Conservation (phyloP, 2,113 vertebrate species). For the Nettapus auritus region DNA sequence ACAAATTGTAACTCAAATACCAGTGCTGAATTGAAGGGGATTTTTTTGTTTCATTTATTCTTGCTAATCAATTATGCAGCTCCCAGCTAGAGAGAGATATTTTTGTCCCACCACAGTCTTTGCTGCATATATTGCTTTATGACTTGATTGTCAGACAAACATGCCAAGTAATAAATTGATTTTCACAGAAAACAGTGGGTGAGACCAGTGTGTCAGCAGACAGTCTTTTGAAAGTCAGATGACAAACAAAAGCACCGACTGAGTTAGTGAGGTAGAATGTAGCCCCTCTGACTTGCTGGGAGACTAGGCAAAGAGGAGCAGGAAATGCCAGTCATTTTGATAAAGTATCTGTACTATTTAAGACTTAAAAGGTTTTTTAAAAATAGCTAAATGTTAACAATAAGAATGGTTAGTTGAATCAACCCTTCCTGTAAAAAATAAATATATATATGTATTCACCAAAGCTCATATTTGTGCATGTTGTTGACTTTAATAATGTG, state of each 20-base stretch:
- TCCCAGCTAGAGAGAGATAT: not conserved
- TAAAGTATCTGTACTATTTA: not conserved
- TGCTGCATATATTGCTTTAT: slow-evolving; percentile 2
- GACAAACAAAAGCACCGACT: not conserved
- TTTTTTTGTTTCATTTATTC: not conserved
- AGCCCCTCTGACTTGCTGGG: not conserved
- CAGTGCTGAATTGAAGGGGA: not conserved
- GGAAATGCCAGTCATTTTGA: not conserved
- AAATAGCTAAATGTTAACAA: not conserved
- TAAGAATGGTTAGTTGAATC: not conserved
- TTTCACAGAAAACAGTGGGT: slow-evolving; percentile 9
- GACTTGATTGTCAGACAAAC: slow-evolving; percentile 13
- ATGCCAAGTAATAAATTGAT: slow-evolving; percentile 46
- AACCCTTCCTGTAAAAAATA: not conserved
- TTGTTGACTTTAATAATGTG: slow-evolving; percentile 5
- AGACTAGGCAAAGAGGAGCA: not conserved
- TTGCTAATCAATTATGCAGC: not conserved
- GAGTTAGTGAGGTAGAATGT: not conserved
- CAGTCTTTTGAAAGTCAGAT: not conserved
- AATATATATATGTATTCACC: not conserved
- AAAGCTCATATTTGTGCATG: not conserved
- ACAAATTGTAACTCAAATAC: not conserved
- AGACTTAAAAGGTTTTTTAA: not conserved
- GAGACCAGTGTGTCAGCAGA: not conserved
- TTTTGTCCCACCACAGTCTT: not conserved